Evolutionary conservation across 2,113 vertebrate species (phyloP), one percentile per base, ranked within the genome.

Genomic region (Cyprinodon tularosa): DNA sequence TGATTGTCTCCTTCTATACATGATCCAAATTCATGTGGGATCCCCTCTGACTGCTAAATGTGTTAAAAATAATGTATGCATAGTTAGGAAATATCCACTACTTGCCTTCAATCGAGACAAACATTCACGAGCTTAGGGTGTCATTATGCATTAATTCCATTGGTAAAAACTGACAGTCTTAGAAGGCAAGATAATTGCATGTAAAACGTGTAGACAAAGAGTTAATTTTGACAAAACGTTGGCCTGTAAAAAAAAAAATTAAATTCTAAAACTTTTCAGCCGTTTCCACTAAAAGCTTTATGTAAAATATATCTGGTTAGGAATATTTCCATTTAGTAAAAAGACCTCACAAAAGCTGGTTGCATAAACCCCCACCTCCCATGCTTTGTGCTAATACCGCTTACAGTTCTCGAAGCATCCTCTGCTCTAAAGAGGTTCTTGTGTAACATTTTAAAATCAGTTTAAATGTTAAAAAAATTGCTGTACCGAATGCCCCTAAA

Each of bases 61-160:
- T 71, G 83, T 91, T 94, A 92, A 90, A 93, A 89, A 93, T 29
- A 93, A 91, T 45, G 22, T 29, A 94, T 95, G 94, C 94, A 95
- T 95, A 95, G 94, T 91, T 93, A 90, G 84, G 91, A 92, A 88
- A 91, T 86, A 86, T 88, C 89, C 84, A 85, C 88, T 86, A 84
- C 71, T 87, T 59, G 50, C 81, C 88, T 86, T 86, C 84, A 80
- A 88, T 86, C 84, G 84, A 78, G 70, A 86, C 82, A 72, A 82
- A 89, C 86, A 89, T 82, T 80, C 72, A 76, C 88, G 83, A 71
- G 80, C 84, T 67, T 72, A 70, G 82, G 82, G 80, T 72, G 68
- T 85, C 87, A 60, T 42, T 37, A 48, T 17, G 53, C 68, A 72
- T 68, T 57, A 29, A 72, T 59, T 42, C 67, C 73, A 90, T 89